Percentiles rank a stretch among this genome's conserved stretches.
Conservation (phyloP, 64 coral and sea anemone genomes). For the Trachythela sp. region DNA sequence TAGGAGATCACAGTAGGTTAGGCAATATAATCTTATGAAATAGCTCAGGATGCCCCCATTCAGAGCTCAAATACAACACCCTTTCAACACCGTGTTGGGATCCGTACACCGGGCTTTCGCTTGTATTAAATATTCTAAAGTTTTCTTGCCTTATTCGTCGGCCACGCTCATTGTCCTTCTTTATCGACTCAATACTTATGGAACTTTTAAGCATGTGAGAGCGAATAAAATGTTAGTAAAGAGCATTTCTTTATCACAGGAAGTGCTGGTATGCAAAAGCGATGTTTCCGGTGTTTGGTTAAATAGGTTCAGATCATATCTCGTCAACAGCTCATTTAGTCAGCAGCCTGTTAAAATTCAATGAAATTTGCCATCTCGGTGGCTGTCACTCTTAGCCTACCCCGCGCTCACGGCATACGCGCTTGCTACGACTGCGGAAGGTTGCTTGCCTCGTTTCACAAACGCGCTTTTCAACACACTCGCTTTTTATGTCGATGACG, state of each 20-base stretch:
- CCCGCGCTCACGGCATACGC: background rate
- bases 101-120: background rate
- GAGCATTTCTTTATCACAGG: slow-evolving; percentile 22
- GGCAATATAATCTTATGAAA: slow-evolving; percentile 13
- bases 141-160: background rate
- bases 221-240: background rate
- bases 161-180: background rate
- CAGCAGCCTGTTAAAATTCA: slow-evolving; percentile 9
- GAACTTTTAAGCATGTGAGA: background rate
- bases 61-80: slow-evolving; percentile 9
- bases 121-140: background rate
- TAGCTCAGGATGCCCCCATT: slow-evolving; percentile 14
- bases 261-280: slow-evolving; percentile 15
- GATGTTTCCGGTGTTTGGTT: slow-evolving; percentile 14
- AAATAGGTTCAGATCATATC: slow-evolving; percentile 22
- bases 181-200: background rate
- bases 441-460: background rate
- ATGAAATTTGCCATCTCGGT: background rate
- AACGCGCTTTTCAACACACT: background rate
- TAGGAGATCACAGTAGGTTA: slow-evolving; percentile 11
- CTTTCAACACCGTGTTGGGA: background rate
- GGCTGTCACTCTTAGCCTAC: background rate
- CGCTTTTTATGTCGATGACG: background rate
- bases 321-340: slow-evolving; percentile 12
- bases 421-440: background rate